Evolutionary conservation across 2,113 vertebrate genomes (phyloP).

Genomic region (Okapia johnstoni): DNA sequence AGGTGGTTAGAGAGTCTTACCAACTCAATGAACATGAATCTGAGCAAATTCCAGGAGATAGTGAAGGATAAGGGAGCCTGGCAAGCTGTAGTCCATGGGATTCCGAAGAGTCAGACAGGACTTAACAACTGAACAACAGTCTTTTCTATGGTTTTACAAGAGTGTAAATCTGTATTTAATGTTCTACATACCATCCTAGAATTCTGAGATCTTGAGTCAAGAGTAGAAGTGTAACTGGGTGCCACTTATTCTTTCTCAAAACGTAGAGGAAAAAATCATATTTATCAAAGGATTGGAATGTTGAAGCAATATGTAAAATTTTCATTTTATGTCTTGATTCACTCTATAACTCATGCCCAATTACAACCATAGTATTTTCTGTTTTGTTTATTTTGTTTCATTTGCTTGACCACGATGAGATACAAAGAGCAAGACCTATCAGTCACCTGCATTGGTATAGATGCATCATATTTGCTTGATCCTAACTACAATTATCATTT

Average conservation of each 20-base stretch:
- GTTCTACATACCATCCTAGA: background rate
- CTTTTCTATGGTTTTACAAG: background rate
- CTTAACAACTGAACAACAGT: background rate
- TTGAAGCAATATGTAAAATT: background rate
- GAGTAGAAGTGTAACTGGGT: background rate
- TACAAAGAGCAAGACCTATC: background rate
- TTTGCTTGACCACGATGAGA: background rate
- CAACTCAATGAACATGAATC: background rate
- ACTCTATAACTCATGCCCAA: background rate
- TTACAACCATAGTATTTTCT: background rate
- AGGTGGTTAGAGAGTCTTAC: background rate
- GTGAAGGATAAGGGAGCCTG: background rate
- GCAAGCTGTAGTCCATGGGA: background rate
- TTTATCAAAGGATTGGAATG: background rate
- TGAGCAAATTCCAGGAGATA: background rate
- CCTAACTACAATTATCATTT: background rate
- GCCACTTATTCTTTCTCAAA: background rate
- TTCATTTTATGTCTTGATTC: background rate
- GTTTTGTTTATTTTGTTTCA: background rate
- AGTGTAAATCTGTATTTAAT: background rate
- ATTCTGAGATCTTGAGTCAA: background rate
- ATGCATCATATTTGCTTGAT: background rate
- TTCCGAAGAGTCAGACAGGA: background rate
- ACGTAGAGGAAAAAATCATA: background rate
- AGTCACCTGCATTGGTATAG: background rate